Conservation (phyloP, 2,888 invertebrate genomes). For the Nemurella pictetii region DNA sequence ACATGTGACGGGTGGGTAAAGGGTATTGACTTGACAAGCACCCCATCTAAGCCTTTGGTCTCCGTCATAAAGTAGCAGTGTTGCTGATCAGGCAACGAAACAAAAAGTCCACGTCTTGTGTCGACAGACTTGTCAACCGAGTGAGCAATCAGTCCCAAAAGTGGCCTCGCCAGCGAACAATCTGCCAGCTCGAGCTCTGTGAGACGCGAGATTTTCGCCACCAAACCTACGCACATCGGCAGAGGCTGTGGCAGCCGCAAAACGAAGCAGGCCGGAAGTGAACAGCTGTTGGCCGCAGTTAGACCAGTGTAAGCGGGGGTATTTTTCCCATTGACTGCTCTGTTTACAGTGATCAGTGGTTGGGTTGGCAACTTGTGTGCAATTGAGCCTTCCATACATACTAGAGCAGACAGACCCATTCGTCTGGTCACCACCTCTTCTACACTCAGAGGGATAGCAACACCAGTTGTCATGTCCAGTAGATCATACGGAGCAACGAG, state of each 20-base stretch:
- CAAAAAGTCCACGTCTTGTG: conserved; percentile 79
- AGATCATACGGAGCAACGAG: conserved; percentile 93
- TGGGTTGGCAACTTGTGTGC: conserved; percentile 80
- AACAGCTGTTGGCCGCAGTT: conserved; percentile 81
- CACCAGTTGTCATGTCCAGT: conserved; percentile 73
- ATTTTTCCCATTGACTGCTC: conserved; percentile 73
- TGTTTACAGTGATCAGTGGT: conserved; percentile 69
- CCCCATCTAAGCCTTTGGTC: conserved; percentile 73
- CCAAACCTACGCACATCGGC: conserved; percentile 79
- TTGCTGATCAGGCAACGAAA: conserved; percentile 90
- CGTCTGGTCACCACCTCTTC: conserved; percentile 66
- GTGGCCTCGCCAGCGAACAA: conserved; percentile 61
- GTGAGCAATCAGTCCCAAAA: conserved; percentile 78
- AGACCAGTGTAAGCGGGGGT: conserved; percentile 79
- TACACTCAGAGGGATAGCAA: conserved; percentile 71
- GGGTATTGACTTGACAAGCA: conserved; percentile 77
- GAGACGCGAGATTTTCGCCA: conserved; percentile 67
- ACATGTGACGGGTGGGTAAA: conserved; percentile 94
- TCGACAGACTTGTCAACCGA: conserved; percentile 65
- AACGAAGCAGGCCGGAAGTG: conserved; percentile 89
- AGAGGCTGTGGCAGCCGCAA: conserved; percentile 80
- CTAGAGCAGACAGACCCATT: conserved; percentile 84
- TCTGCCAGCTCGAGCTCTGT: conserved; percentile 63
- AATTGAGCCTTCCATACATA: conserved; percentile 85
- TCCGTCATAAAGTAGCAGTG: conserved; percentile 94